Base-by-base conservation (phyloP, 2,797 vertebrate species). In the Acipenser oxyrinchus region DNA sequence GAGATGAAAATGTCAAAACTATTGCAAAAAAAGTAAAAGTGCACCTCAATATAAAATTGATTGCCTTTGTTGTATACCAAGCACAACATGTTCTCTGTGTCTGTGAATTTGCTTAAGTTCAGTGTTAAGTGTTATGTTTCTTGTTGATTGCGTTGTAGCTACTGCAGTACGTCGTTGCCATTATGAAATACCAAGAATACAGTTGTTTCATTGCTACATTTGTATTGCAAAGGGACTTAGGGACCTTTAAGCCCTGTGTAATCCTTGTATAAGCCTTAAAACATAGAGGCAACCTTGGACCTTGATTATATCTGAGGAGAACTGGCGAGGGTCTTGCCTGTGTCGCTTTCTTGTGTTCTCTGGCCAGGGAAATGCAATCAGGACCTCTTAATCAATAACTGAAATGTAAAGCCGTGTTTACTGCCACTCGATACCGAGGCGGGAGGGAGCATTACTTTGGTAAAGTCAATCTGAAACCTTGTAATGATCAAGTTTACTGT, bases 401-500 rank as follows among this genome's bases (percentile, higher is more conserved):
- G n/a, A 62, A 62, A 62, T 62, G 60, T 62, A 62, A 62, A 62
- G 48, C 60, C 7, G 9, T 62, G 60, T 62, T 62, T 62, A 62
- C 60, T 62, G 60, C 60, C 23, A 62, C 11, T 62, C 60, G 18
- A 62, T 62, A 62, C 7, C 60, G 7, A 62, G 18, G 23, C 60
- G 18, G 60, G 13, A 62, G 13, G 60, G 60, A 37, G 60, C n/a
- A 37, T 62, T 48, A 62, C 60, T 62, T 37, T n/a, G 60, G 7
- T 23, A 23, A 62, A 62, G 60, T 62, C 60, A 8, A 62, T 23
- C 60, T 9, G 60, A 62, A 48, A 12, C 60, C 60, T 62, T 62
- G 60, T 62, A 62, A 62, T 62, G 60, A 62, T 62, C 60, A 62
- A 6, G 60, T 62, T 62, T 62, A 62, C 60, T 60, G 58, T 60